These are phyloP conservation scores for Astyanax mexicanus DNA, from an alignment of 2,797 vertebrate species.

Conservation along the genomic window DNA sequence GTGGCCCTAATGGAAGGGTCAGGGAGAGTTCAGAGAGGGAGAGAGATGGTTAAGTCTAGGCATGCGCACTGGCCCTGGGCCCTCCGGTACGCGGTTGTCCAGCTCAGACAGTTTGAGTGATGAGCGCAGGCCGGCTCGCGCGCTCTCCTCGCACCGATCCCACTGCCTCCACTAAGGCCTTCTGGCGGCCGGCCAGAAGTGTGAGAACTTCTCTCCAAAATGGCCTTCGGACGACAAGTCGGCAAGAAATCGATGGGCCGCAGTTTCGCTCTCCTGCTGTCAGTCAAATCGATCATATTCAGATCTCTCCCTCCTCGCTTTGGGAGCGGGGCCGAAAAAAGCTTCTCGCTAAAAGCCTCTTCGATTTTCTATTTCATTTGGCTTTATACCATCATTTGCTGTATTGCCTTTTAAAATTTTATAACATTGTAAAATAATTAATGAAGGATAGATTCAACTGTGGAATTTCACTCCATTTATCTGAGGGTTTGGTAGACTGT, in stretches of 20 bases:
- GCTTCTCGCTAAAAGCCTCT: slow-evolving; percentile 17
- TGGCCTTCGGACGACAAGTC: slow-evolving; percentile 27
- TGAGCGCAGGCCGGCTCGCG: slow-evolving; percentile 45
- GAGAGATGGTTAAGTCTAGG: slow-evolving; percentile 44
- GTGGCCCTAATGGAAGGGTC: slow-evolving; percentile 77
- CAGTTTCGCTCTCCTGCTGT: slow-evolving; percentile 35
- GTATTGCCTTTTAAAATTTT: slow-evolving; percentile 10
- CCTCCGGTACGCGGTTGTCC: slow-evolving; percentile 36
- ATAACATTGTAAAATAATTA: slow-evolving; percentile 16
- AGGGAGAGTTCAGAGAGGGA: slow-evolving; percentile 71
- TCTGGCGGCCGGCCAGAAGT: slow-evolving; percentile 47
- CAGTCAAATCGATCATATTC: slow-evolving; percentile 35
- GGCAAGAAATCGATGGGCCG: slow-evolving; percentile 32
- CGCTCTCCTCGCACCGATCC: slow-evolving; percentile 33
- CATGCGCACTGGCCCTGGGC: slow-evolving; percentile 45
- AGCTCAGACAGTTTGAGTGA: slow-evolving; percentile 56
- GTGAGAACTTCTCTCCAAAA: slow-evolving; percentile 49
- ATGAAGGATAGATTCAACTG: not conserved
- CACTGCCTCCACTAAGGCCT: slow-evolving; percentile 38
- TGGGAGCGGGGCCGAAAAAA: slow-evolving; percentile 12
- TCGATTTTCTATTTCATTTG: slow-evolving; percentile 21
- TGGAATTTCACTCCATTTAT: not conserved
- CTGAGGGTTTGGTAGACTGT: not conserved
- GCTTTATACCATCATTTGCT: slow-evolving; percentile 6
- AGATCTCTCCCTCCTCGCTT: slow-evolving; percentile 17